Evolutionary conservation across 2,888 invertebrate species (phyloP), one percentile per base, ranked within the genome.

Genomic region (Euzophera pinguis): DNA sequence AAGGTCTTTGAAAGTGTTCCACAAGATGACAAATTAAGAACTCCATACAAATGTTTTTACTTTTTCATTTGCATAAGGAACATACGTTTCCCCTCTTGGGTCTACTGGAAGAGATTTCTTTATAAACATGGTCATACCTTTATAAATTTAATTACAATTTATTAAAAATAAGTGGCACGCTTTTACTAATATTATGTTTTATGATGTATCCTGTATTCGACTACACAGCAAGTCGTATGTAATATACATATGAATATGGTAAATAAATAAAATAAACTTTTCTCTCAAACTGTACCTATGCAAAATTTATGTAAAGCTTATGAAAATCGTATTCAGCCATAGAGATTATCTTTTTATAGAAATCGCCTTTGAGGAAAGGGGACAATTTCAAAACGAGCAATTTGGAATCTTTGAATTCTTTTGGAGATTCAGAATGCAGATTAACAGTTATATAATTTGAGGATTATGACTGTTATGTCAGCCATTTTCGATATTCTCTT

Each of bases 321-420:
- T 43, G 43, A 51, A 50, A 51, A 51, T 51, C 35, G 35, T 37
- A 50, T 50, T 50, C 49, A 27, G 39, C 14, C 39, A 50, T 50
- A 50, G 39, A 27, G 32, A 51, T 51, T 34, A 51, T 51, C 51
- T 51, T 43, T 65, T 66, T 67, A 56, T 57, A 50, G 54, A 62
- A 68, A 68, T 65, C 62, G 60, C 58, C 64, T 52, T 59, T 53
- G 62, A 62, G 65, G 67, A 69, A 22, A 22, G 62, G 52, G 50
- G 64, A 59, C 57, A 66, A 65, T 66, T 69, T 52, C 59, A 53
- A 62, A 69, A 65, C 65, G 67, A 69, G 67, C 64, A 67, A 69
- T 70, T 76, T 67, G 50, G 57, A 56, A 61, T 58, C 32, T 47
- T 42, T 14, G 56, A 63, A 65, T 65, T 65, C 58, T 68, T 68